Conservation (phyloP, 2,888 invertebrate species). For the Leptinotarsa tumamoca region DNA sequence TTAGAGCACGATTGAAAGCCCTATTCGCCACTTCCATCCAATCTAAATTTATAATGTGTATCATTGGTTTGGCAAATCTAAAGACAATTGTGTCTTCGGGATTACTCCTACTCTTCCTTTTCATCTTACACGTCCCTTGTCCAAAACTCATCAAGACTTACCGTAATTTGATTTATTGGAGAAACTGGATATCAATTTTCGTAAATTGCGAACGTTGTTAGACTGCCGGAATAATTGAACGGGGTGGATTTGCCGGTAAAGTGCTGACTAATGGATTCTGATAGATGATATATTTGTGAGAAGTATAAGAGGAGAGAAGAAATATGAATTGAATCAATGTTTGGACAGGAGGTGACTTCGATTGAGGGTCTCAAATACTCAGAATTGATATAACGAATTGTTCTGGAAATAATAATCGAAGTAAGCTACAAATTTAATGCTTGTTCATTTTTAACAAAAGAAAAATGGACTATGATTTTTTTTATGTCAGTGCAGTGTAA, state of each 20-base stretch:
- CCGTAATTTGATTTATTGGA: constrained; percentile 36
- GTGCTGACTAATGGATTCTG: constrained; percentile 18
- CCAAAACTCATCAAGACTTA: constrained; percentile 41
- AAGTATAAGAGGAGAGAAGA: neutral
- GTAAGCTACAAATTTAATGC: too few species aligned
- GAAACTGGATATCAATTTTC: constrained; percentile 41
- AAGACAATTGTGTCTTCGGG: constrained; percentile 43
- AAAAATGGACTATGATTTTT: too few species aligned
- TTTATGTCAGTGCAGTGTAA: too few species aligned
- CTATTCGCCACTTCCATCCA: constrained; percentile 34
- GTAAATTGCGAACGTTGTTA: constrained; percentile 27
- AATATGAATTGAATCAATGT: neutral
- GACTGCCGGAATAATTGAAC: constrained; percentile 32
- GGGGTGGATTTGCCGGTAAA: constrained; percentile 27
- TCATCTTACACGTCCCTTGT: constrained; percentile 24
- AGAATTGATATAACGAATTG: neutral
- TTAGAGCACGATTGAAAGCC: constrained; percentile 38
- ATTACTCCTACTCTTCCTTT: constrained; percentile 31
- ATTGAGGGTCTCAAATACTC: neutral
- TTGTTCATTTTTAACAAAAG: too few species aligned
- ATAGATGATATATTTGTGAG: constrained; percentile 8
- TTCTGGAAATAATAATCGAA: neutral
- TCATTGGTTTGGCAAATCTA: constrained; percentile 38
- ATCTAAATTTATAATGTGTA: constrained; percentile 47
- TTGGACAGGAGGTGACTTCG: neutral